Evolutionary conservation across 2,888 invertebrate genomes (phyloP).

Genomic region (Anthophora plumipes): DNA sequence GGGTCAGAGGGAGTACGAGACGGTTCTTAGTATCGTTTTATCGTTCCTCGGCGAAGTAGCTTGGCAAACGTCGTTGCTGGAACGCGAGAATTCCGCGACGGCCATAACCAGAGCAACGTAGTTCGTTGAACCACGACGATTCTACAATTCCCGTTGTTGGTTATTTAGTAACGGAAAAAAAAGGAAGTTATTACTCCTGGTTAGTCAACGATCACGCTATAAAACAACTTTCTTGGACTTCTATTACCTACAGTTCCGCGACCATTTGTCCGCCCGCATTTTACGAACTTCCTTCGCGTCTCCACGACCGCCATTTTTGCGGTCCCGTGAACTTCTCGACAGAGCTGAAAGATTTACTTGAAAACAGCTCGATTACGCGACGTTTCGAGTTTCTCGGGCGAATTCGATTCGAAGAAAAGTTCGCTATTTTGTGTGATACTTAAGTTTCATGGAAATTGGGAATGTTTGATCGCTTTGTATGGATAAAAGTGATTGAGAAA

Average conservation of each 20-base stretch:
- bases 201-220: slow-evolving; percentile 34
- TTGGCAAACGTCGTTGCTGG: slow-evolving; percentile 7
- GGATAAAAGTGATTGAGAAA: too few relatives aligned
- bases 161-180: slow-evolving; percentile 47
- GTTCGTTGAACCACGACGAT: slow-evolving; percentile 28
- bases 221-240: slow-evolving; percentile 60
- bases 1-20: background rate
- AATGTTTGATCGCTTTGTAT: background rate
- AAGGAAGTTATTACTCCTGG: slow-evolving; percentile 50
- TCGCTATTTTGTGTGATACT: background rate
- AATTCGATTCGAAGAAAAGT: background rate
- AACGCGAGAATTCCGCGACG: slow-evolving; percentile 9
- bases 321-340: background rate
- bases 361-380: slow-evolving; percentile 1
- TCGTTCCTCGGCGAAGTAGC: background rate
- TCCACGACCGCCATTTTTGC: slow-evolving; percentile 3
- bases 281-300: slow-evolving; percentile 31
- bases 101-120: slow-evolving; percentile 29
- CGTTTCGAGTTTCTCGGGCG: background rate
- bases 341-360: background rate
- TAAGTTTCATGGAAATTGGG: too few relatives aligned
- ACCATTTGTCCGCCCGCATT: slow-evolving; percentile 50
- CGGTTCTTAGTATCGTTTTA: slow-evolving; percentile 12
- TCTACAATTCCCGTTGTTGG: background rate
- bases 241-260: slow-evolving; percentile 40